phyloP scores from a whole-genome alignment of 2,888 invertebrate species.

The Hydrotaea cyrtoneurina region DNA sequence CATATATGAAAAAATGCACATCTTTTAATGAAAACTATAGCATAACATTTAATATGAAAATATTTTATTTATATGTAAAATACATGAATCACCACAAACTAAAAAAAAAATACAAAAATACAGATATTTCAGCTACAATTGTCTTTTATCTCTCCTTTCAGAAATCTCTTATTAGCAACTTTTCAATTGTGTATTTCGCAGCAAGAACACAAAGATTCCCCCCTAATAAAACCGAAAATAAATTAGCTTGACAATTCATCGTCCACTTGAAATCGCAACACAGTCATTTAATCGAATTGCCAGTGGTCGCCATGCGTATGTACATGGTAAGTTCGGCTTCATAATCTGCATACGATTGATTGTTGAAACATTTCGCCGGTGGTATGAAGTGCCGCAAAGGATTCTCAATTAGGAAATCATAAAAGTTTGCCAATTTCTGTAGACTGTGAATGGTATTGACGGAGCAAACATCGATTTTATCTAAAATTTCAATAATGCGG shows the following conservation, averaged over 20 bases:
- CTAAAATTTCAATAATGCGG: conserved; percentile 76
- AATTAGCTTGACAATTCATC: conserved; percentile 22
- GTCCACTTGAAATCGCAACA: conserved; percentile 17
- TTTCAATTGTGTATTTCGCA: background rate
- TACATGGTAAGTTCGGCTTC: conserved; percentile 79
- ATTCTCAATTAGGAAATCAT: conserved; percentile 76
- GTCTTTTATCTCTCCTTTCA: conserved; percentile 39
- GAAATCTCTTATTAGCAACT: conserved; percentile 22
- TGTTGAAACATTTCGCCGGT: conserved; percentile 73
- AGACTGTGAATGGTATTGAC: conserved; percentile 73
- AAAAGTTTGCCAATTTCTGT: conserved; percentile 73
- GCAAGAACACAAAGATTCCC: background rate
- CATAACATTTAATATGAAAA: too few relatives aligned
- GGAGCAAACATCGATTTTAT: conserved; percentile 75
- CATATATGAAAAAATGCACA: too few relatives aligned
- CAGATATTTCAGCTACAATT: conserved; percentile 5
- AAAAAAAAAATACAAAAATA: background rate
- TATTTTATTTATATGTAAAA: conserved; percentile 26
- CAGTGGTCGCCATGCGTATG: conserved; percentile 80
- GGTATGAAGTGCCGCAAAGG: conserved; percentile 78
- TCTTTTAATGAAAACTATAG: too few relatives aligned
- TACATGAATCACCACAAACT: background rate
- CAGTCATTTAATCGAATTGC: conserved; percentile 71
- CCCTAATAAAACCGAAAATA: background rate
- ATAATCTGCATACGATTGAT: conserved; percentile 77